Evolutionary conservation across 2,113 vertebrate genomes (phyloP).

Genomic region (Atlantisia rogersi): DNA sequence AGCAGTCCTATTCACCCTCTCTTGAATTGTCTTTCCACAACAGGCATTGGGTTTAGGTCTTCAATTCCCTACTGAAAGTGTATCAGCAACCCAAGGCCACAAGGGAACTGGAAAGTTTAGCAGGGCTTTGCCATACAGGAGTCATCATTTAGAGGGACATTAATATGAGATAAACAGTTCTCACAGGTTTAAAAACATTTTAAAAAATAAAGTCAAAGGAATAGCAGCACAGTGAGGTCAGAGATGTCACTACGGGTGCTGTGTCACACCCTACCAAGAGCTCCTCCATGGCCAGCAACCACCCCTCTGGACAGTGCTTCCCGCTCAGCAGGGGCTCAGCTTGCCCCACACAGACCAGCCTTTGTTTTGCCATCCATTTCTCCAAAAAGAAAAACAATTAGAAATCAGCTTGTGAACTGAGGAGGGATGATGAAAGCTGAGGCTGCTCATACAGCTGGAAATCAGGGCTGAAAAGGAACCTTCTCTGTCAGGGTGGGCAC

Average conservation of each 20-base stretch:
- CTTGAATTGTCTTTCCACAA: neutral
- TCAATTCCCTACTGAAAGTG: neutral
- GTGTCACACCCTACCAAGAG: neutral
- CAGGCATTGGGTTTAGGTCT: neutral
- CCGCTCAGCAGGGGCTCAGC: fast-evolving
- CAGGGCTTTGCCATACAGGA: neutral
- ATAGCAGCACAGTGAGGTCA: neutral
- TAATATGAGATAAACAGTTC: neutral
- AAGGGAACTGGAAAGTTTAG: neutral
- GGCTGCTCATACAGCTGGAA: neutral
- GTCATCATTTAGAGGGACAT: neutral
- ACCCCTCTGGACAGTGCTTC: fast-evolving
- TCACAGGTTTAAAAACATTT: neutral
- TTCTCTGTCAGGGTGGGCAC: neutral
- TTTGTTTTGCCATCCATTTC: neutral
- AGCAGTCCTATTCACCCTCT: neutral
- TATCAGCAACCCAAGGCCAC: neutral
- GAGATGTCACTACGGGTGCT: neutral
- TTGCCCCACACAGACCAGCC: fast-evolving
- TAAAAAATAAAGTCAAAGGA: neutral
- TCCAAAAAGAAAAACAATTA: neutral
- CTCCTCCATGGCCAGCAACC: fast-evolving
- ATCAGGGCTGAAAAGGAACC: neutral
- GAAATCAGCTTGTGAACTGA: neutral
- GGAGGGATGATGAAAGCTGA: neutral